Conservation (phyloP, 2,797 vertebrate genomes). For the Gallirallus australis region DNA sequence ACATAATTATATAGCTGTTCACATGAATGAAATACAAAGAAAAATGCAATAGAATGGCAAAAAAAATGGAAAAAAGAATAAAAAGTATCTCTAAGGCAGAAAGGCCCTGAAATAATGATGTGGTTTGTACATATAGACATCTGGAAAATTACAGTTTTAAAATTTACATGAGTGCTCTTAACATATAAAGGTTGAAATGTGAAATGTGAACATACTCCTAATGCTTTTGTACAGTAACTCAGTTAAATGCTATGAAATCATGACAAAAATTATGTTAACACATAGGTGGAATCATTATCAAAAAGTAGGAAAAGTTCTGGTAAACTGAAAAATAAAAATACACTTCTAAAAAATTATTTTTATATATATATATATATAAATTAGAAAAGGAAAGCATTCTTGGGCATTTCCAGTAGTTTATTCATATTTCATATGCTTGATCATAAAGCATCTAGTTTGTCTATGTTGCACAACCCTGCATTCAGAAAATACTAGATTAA, state of each 20-base stretch:
- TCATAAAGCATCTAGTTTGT: background rate
- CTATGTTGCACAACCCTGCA: background rate
- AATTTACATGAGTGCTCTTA: background rate
- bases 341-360: background rate
- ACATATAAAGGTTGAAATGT: background rate
- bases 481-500: background rate
- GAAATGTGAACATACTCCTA: background rate
- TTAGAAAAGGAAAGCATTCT: background rate
- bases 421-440: background rate
- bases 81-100: background rate
- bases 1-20: constrained; percentile 38
- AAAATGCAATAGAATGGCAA: background rate
- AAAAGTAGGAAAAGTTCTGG: background rate
- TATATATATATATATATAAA: too few relatives aligned
- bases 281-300: background rate
- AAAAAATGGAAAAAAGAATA: constrained; percentile 19
- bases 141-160: constrained; percentile 18
- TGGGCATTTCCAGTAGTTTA: background rate
- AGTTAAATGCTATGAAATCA: background rate
- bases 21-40: constrained; percentile 5
- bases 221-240: background rate
- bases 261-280: background rate
- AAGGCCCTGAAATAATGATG: background rate
- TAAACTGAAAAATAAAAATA: background rate
- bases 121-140: background rate